Evolutionary conservation across 2,797 vertebrate species (phyloP).

Genomic region (Odontamblyopus rebecca): DNA sequence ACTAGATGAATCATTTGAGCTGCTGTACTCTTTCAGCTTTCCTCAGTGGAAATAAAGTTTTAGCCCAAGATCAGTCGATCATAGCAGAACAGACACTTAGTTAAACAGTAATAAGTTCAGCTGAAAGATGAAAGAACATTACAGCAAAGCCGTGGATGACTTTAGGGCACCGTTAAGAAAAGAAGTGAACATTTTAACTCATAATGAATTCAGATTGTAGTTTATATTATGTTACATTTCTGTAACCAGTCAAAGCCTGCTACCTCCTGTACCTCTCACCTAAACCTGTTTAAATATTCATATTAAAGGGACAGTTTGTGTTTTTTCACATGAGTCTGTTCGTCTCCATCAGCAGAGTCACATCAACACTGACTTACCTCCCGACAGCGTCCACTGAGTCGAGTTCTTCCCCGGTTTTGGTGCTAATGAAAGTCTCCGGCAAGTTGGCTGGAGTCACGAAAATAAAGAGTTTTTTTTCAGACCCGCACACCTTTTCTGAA

Average conservation of each 20-base stretch:
- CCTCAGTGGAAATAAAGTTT: constrained; percentile 10
- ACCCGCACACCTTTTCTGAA: too few species aligned
- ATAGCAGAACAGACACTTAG: background rate
- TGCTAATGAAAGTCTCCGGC: too few species aligned
- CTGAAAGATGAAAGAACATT: background rate
- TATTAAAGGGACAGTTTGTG: too few species aligned
- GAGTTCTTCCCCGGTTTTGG: too few species aligned
- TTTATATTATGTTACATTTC: background rate
- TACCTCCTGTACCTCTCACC: background rate
- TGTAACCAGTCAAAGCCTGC: background rate
- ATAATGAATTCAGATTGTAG: background rate
- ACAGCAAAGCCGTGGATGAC: background rate
- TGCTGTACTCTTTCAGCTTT: background rate
- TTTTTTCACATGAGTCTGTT: too few species aligned
- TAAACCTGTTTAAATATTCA: too few species aligned
- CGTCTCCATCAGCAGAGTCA: too few species aligned
- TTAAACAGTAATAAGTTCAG: background rate
- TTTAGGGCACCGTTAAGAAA: background rate
- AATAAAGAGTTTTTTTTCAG: too few species aligned
- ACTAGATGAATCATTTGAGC: constrained; percentile 3
- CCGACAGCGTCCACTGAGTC: too few species aligned
- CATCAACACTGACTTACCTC: too few species aligned
- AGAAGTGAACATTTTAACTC: too few species aligned
- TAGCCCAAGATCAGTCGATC: constrained; percentile 2
- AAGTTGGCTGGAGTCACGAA: too few species aligned